Conservation (phyloP, 2,888 invertebrate species). For the Lacanobia oleracea region DNA sequence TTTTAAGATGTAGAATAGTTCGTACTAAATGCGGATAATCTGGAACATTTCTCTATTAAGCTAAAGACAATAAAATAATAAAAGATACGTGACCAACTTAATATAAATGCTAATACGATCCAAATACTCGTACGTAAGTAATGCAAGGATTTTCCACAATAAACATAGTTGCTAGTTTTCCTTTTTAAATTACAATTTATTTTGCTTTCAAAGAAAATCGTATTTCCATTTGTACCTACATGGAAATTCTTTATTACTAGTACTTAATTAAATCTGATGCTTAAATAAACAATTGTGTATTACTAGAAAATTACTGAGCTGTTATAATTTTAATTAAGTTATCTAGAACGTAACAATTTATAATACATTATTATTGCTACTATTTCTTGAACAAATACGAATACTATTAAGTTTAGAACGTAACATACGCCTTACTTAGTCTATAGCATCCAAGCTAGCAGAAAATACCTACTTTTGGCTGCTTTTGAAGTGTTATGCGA, state of each 20-base stretch:
- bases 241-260: constrained; percentile 14
- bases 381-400: no score
- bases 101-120: constrained; percentile 49
- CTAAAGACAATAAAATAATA: constrained; percentile 23
- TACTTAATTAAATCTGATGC: background rate
- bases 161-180: constrained; percentile 1
- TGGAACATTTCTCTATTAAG: background rate
- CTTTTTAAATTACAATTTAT: constrained; percentile 11
- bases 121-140: constrained; percentile 9
- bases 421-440: no score
- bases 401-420: no score
- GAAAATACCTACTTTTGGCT: no score
- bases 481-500: no score
- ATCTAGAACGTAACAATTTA: background rate
- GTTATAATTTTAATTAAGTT: background rate
- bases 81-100: constrained; percentile 20
- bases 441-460: no score
- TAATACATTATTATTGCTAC: no score
- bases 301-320: background rate
- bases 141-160: constrained; percentile 24
- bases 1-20: background rate
- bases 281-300: background rate
- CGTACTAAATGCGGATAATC: background rate
- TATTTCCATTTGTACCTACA: constrained; percentile 11
- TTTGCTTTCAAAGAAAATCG: constrained; percentile 18